These are phyloP conservation scores for Crenuchus spilurus DNA, from an alignment of 2,797 vertebrate species.

Conservation along the genomic window DNA sequence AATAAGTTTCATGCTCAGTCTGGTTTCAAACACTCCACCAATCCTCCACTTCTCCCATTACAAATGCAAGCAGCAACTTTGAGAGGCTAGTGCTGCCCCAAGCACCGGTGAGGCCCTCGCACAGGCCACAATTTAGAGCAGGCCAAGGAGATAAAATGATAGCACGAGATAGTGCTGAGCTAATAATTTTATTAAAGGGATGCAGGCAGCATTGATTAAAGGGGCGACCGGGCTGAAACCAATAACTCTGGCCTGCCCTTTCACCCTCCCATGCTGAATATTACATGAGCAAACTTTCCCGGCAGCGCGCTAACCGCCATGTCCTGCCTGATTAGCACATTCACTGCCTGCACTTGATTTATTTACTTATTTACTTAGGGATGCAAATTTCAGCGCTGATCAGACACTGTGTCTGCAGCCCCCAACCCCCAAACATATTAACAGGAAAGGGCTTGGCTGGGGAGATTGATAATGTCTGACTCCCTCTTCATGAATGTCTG, in stretches of 20 bases:
- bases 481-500: conserved; percentile 80
- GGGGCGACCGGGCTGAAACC: conserved; percentile 83
- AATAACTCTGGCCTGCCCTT: conserved; percentile 85
- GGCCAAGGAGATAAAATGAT: conserved; percentile 79
- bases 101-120: conserved; percentile 75
- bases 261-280: conserved; percentile 83
- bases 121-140: conserved; percentile 75
- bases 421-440: conserved; percentile 67
- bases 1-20: conserved; percentile 73
- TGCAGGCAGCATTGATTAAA: conserved; percentile 88
- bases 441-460: conserved; percentile 63
- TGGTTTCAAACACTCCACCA: conserved; percentile 76
- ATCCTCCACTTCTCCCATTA: conserved; percentile 74
- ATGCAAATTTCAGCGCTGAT: conserved; percentile 83
- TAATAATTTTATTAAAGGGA: conserved; percentile 87
- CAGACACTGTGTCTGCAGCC: conserved; percentile 72
- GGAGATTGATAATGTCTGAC: conserved; percentile 81
- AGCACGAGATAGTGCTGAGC: conserved; percentile 83
- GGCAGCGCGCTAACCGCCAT: conserved; percentile 75
- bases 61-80: conserved; percentile 78
- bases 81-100: conserved; percentile 73
- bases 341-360: conserved; percentile 80
- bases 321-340: conserved; percentile 82
- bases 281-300: conserved; percentile 87
- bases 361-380: conserved; percentile 87